A percentile compares a stretch with the other conserved stretches of the same genome.
These are phyloP conservation scores for Lasioglossum oenotherae DNA, from an alignment of 2,888 invertebrate species.

Conservation along the genomic window DNA sequence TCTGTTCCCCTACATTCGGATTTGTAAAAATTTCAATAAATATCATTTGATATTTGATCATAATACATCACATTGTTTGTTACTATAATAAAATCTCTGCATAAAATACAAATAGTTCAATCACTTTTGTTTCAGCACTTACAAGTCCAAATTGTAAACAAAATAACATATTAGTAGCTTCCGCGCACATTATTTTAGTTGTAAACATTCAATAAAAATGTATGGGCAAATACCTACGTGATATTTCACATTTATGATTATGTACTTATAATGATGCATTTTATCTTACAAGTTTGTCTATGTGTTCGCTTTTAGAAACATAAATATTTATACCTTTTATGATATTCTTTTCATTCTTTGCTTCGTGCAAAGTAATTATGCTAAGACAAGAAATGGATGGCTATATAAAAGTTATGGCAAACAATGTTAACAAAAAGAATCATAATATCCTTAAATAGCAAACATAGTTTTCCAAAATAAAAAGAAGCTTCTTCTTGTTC, in stretches of 20 bases:
- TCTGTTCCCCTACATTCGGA: neutral
- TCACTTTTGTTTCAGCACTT: neutral
- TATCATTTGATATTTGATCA: constrained; percentile 21
- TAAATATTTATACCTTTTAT: neutral
- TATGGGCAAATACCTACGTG: neutral
- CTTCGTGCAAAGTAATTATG: neutral
- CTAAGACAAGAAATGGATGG: neutral
- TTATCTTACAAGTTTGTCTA: neutral
- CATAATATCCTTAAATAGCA: neutral
- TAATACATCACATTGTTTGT: constrained; percentile 16
- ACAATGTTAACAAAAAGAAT: neutral
- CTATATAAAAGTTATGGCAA: neutral
- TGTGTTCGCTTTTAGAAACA: neutral
- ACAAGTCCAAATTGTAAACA: neutral
- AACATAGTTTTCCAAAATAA: neutral
- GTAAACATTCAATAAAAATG: neutral
- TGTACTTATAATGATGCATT: neutral
- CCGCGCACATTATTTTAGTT: neutral
- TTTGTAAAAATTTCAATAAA: neutral
- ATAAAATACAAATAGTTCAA: neutral
- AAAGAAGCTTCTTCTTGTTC: neutral
- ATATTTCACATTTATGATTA: neutral
- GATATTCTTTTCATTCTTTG: neutral
- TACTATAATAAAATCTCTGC: neutral
- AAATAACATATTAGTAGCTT: too few relatives aligned